Base-by-base conservation (phyloP, 2,888 invertebrate genomes). In the Pandemis heparana region DNA sequence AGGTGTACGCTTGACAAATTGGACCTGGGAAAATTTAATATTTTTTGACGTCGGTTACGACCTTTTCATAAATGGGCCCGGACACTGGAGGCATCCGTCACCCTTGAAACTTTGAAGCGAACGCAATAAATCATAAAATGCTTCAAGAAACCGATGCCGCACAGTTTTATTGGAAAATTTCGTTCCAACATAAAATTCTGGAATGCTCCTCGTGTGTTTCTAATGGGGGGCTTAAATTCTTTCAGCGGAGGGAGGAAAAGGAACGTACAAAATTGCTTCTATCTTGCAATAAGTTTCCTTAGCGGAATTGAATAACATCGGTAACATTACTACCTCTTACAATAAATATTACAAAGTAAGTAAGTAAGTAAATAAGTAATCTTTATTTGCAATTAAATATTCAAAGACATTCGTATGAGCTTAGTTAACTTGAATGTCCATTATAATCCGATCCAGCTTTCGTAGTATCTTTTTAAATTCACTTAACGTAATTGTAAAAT, bases 61-160 rank as follows among this genome's bases (percentile, higher is more conserved):
- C 60, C 64, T 74, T 74, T 60, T 46, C 23, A 23, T 41, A 12
- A 51, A 23, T 43, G n/a, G 16, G 48, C n/a, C 43, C 38, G 16
- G 16, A 18, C 56, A 61, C 39, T 38, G 67, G 53, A 70, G 74
- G 70, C 77, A 77, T 80, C 75, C 78, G 77, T 80, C 80, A 77
- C 76, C 74, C 71, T 60, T 72, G 72, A 73, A 80, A 81, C 75
- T 81, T 81, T 77, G 76, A 79, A 79, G 74, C 74, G 72, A 77
- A 63, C 67, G 79, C 70, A 75, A 81, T 82, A 83, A 82, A 81
- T 82, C 79, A 80, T 78, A 74, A 77, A 79, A 78, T 71, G 71
- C 74, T 72, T 72, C 70, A 38, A 68, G 74, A 76, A 75, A 77
- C 73, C 70, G 71, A 70, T 76, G 71, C 65, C 64, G 67, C 72